Base-by-base conservation (phyloP, 64 coral and sea anemone genomes). In the Pachyseris speciosa region DNA sequence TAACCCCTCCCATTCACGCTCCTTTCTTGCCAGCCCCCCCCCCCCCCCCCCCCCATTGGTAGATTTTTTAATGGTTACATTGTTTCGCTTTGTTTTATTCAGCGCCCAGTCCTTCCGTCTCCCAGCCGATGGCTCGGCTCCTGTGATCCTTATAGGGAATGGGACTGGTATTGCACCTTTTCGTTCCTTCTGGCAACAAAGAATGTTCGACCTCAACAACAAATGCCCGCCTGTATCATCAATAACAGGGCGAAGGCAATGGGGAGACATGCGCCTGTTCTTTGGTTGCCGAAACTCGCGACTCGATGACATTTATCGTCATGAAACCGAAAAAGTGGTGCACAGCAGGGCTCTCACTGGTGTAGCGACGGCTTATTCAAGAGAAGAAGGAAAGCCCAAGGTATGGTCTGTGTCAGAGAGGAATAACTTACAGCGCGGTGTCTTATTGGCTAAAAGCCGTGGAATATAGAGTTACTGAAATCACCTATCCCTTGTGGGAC, bases 161-260 rank as follows among this genome's bases (percentile, higher is more conserved):
- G 89, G 89, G 39, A 84, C 89, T 9, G 89, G 89, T 33, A 91
- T 91, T 69, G 89, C 89, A 33, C 89, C 89, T 61, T 74, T 91
- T 13, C 89, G 89, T 13, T n/a, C 77, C 19, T 91, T 91, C 78
- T 91, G 89, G 89, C 89, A 91, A 69, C 89, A 91, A 26, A 69
- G 89, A 40, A 58, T 70, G 48, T 59, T 72, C 25, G 89, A 91
- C 7, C 43, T 64, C 27, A 60, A 91, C 16, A 83, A 37, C 76
- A 42, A 53, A 31, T 60, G 37, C 47, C 37, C 69, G 3, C 65
- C 52, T 5, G 10, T 8, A 10, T 69, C 59, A 58, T 8, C 76
- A 31, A 22, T 33, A 42, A 47, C 78, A 69, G 55, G 83, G 0
- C 36, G 10, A 11, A 69, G 47, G 8, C 70, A 51, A 5, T 91